Conservation (phyloP, 2,888 invertebrate genomes). For the Coelinius sp. region DNA sequence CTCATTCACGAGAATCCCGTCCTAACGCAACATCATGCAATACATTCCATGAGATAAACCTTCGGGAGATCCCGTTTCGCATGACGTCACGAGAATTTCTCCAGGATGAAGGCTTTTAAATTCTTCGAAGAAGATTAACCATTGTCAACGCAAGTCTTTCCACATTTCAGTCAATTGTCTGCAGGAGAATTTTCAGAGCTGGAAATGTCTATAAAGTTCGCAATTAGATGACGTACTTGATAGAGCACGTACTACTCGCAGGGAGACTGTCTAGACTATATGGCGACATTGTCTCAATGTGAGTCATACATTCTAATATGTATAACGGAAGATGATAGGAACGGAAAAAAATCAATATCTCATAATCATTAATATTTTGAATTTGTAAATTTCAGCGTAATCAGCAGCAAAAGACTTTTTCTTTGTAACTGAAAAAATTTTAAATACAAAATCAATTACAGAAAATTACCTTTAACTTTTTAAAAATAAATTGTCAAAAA, state of each 20-base stretch:
- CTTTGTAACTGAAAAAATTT: too few species aligned
- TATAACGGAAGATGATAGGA: background rate
- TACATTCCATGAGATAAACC: background rate
- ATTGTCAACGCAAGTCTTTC: too few species aligned
- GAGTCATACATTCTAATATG: background rate
- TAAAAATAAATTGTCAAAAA: too few species aligned
- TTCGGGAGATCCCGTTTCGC: background rate
- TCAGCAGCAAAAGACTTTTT: too few species aligned
- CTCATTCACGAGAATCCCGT: background rate
- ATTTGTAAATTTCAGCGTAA: too few species aligned
- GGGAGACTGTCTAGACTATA: background rate
- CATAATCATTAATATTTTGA: too few species aligned
- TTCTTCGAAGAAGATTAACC: background rate
- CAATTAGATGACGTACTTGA: background rate
- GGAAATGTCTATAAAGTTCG: background rate
- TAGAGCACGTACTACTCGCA: background rate
- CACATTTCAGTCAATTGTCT: too few species aligned
- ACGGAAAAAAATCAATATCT: background rate
- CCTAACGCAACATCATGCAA: background rate
- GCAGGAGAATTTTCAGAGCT: background rate
- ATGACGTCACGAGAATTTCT: background rate
- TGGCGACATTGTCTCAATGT: conserved; percentile 1
- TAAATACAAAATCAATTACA: too few species aligned
- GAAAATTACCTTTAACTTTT: too few species aligned
- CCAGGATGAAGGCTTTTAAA: background rate